A percentile compares a stretch with the other conserved stretches of the same genome.
phyloP scores from a whole-genome alignment of 2,888 invertebrate species.

The Himalopsyche kuldschensis region DNA sequence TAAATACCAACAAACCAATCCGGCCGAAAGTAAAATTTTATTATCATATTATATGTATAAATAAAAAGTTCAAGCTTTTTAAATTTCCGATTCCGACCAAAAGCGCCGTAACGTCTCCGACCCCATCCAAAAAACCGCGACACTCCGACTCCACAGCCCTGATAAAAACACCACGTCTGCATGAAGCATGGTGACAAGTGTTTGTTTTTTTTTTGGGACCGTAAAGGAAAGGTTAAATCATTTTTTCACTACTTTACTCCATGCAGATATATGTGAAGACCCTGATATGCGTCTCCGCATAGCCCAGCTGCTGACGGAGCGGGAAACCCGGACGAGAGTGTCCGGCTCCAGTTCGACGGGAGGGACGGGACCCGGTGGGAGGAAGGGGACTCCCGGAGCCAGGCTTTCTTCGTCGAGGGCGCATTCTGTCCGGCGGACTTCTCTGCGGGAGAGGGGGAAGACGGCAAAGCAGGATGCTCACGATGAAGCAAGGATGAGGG shows the following conservation, averaged over 20 bases:
- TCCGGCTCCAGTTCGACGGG: conserved; percentile 60
- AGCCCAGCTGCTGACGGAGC: conserved; percentile 83
- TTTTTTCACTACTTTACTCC: conserved; percentile 16
- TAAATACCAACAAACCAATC: too few relatives aligned
- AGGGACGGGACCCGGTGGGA: conserved; percentile 50
- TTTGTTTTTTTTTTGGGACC: too few relatives aligned
- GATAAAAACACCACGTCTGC: too few relatives aligned
- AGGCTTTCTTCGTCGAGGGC: conserved; percentile 67
- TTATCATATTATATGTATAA: too few relatives aligned
- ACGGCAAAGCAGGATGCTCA: conserved; percentile 93
- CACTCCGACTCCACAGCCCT: too few relatives aligned
- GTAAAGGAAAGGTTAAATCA: too few relatives aligned
- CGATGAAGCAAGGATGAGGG: conserved; percentile 77
- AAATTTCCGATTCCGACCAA: too few relatives aligned
- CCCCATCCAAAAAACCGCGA: too few relatives aligned
- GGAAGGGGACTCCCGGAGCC: conserved; percentile 45
- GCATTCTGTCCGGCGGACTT: conserved; percentile 90
- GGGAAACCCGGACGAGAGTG: conserved; percentile 65
- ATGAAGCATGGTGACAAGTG: too few relatives aligned
- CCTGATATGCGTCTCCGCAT: conserved; percentile 90
- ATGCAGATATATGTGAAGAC: conserved; percentile 91
- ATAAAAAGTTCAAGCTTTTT: too few relatives aligned
- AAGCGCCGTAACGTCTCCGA: too few relatives aligned
- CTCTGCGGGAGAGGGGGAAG: conserved; percentile 88
- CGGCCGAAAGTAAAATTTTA: too few relatives aligned